A percentile compares a stretch with the other conserved stretches of the same genome.
Conservation (phyloP, 1,140 invertebrate genomes). For the Papilio polytes region DNA sequence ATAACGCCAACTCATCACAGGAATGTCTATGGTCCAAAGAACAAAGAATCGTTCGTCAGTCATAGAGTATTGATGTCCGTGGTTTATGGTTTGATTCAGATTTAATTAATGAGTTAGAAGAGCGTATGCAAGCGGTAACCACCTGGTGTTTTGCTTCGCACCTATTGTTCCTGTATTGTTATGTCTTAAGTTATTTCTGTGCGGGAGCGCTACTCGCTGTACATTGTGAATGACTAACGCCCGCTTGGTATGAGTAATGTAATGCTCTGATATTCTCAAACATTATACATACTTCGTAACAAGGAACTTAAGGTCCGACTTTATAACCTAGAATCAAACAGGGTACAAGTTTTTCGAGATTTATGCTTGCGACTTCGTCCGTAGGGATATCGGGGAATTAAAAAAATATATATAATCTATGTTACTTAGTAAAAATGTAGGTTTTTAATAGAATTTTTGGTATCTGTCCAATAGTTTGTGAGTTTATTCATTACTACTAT, state of each 20-base stretch:
- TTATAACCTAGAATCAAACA: background rate
- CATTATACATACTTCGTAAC: background rate
- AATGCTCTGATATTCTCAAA: background rate
- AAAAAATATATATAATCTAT: too few relatives aligned
- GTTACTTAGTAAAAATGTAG: too few relatives aligned
- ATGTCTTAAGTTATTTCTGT: constrained; percentile 25
- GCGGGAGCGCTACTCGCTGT: background rate
- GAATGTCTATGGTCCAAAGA: background rate
- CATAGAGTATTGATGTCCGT: background rate
- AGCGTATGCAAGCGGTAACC: background rate
- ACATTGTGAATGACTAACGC: background rate
- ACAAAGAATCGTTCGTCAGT: background rate
- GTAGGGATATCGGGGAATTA: too few relatives aligned
- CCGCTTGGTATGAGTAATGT: background rate
- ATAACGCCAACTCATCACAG: background rate
- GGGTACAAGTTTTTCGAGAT: background rate
- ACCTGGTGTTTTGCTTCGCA: constrained; percentile 28
- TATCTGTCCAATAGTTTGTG: too few relatives aligned
- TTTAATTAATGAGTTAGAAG: constrained; percentile 4
- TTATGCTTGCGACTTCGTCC: background rate
- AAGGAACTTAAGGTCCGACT: background rate
- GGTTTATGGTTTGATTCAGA: constrained; percentile 6
- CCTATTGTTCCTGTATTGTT: constrained; percentile 25
- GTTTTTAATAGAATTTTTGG: too few relatives aligned
- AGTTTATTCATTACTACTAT: too few relatives aligned